Base-by-base conservation (phyloP, 2,888 invertebrate genomes). In the Drosophila diplacantha region DNA sequence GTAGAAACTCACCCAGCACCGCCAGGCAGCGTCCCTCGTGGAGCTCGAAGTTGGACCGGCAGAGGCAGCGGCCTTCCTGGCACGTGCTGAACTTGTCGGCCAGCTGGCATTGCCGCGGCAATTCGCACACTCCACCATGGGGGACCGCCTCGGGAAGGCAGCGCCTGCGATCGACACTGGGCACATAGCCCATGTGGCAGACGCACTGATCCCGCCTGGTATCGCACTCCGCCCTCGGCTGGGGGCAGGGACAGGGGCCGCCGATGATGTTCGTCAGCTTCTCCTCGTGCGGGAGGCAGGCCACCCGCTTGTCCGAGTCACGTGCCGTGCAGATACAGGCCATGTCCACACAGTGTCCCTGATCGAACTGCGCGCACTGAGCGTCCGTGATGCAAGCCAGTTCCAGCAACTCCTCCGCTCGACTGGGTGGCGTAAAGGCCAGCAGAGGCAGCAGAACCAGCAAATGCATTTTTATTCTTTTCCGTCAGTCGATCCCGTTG, bases 191-290 rank as follows among this genome's bases (percentile, higher is more conserved):
- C 5, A 18, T 31, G 26, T 59, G 41, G 39, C 88, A 87, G 62
- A 73, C 81, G 59, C 87, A 87, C 49, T 82, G 74, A 8, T 84
- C 53, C 44, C 71, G 46, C 16, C 54, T 5, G 3, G 5, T 6
- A 46, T 83, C 71, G 71, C 87, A 87, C 47, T 75, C 73, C 18
- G 87, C 58, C 62, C 84, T 31, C 4, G 70, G 69, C 54, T 76
- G 76, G 8, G 14, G 52, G 50, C 88, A 87, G 9, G 84, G 84
- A 54, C 87, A 87, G 5, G 77, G 69, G 4, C 87, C 87, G 9
- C 86, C 85, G 43, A 87, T 80, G 18, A 87, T 74, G 59, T 87
- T 88, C 52, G 65, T 86, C 49, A 80, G 18, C 44, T 77, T 85
- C 9, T 49, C 46, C 24, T 77, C 76, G 72, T 81, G 61, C 6